These are phyloP conservation scores for Plagodis dolabraria DNA, from an alignment of 2,888 invertebrate species.

Conservation along the genomic window DNA sequence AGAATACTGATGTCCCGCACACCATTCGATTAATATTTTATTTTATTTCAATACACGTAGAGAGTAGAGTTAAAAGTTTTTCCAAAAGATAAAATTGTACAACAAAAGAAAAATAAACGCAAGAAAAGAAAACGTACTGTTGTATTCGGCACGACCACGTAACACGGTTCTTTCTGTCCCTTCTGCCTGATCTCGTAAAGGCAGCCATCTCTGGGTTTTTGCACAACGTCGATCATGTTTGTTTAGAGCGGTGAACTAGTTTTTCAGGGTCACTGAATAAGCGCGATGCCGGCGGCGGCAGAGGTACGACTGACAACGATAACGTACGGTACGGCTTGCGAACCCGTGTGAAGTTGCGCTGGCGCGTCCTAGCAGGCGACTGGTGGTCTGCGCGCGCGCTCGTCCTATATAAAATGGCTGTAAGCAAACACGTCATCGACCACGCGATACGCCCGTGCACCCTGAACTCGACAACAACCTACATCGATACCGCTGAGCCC, in stretches of 20 bases:
- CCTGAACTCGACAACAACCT: conserved; percentile 70
- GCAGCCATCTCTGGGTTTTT: conserved; percentile 81
- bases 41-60: not conserved
- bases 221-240: conserved; percentile 77
- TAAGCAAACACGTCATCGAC: conserved; percentile 69
- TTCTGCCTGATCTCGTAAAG: conserved; percentile 88
- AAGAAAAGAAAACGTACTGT: conserved; percentile 78
- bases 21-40: too few relatives aligned
- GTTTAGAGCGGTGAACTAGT: conserved; percentile 45
- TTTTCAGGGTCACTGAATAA: conserved; percentile 58
- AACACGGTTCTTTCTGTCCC: conserved; percentile 87
- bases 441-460: conserved; percentile 78
- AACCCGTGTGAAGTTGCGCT: conserved; percentile 50
- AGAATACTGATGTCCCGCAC: too few relatives aligned
- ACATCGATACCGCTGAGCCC: conserved; percentile 62
- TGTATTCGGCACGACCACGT: conserved; percentile 88
- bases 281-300: conserved; percentile 57
- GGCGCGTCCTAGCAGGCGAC: conserved; percentile 82
- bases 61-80: not conserved
- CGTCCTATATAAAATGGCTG: conserved; percentile 81
- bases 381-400: conserved; percentile 85
- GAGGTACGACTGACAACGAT: conserved; percentile 54
- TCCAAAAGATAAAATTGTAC: not conserved
- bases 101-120: conserved; percentile 32
- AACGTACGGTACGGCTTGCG: conserved; percentile 41